Percentiles rank a stretch among this genome's conserved stretches.
Conservation (phyloP, 2,113 vertebrate species). For the Sander vitreus region DNA sequence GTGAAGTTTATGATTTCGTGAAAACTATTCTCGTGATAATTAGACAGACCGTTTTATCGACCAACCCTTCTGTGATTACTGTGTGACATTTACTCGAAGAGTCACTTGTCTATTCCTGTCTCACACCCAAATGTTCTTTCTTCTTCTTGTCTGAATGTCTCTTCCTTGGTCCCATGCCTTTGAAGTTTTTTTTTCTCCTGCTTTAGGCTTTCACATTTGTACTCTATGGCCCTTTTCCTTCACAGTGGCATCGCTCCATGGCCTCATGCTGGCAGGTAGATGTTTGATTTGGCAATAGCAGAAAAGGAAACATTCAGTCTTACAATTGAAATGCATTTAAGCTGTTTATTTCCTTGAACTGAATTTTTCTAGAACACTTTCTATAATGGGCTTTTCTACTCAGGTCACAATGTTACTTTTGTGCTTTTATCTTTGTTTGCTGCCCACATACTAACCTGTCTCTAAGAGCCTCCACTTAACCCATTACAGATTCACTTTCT, state of each 20-base stretch:
- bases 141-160: conserved; percentile 58
- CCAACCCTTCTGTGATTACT: conserved; percentile 55
- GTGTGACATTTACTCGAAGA: conserved; percentile 67
- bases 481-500: not conserved
- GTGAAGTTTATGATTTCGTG: conserved; percentile 40
- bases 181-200: conserved; percentile 53
- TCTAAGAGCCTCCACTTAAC: conserved; percentile 29
- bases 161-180: conserved; percentile 63
- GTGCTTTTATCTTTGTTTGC: conserved; percentile 12
- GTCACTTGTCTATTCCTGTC: conserved; percentile 69
- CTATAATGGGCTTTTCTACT: conserved; percentile 34
- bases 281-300: conserved; percentile 39
- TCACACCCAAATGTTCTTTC: conserved; percentile 55
- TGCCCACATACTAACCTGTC: conserved; percentile 28
- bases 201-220: conserved; percentile 56
- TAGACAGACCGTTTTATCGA: conserved; percentile 59
- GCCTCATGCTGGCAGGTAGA: conserved; percentile 42
- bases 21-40: conserved; percentile 62
- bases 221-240: conserved; percentile 29
- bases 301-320: conserved; percentile 27
- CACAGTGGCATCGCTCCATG: conserved; percentile 23
- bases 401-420: conserved; percentile 1
- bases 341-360: conserved; percentile 29
- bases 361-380: conserved; percentile 9
- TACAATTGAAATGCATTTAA: conserved; percentile 26